Percentiles rank a stretch among this genome's conserved stretches.
Evolutionary conservation across 2,797 vertebrate species (phyloP).

Genomic region (Caiman crocodilus): DNA sequence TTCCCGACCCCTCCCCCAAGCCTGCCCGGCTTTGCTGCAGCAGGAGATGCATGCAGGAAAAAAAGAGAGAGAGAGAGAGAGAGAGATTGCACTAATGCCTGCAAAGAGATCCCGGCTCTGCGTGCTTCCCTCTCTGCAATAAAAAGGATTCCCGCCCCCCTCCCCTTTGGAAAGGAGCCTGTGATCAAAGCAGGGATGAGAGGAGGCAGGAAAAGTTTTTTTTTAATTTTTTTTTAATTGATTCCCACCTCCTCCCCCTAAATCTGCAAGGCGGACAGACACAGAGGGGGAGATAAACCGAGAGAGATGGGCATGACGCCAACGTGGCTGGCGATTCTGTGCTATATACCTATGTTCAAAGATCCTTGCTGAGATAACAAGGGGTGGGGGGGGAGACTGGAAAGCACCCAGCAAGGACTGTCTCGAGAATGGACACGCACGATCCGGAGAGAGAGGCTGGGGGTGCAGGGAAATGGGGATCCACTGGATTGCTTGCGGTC

Average conservation of each 20-base stretch:
- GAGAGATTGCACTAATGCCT: slow-evolving; percentile 60
- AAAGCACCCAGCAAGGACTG: slow-evolving; percentile 64
- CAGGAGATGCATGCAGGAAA: slow-evolving; percentile 25
- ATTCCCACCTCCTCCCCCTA: neutral
- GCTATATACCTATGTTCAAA: neutral
- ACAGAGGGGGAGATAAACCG: slow-evolving; percentile 58
- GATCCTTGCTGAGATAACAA: slow-evolving; percentile 35
- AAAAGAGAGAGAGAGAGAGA: slow-evolving; percentile 2
- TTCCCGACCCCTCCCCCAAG: slow-evolving; percentile 69
- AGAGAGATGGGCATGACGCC: slow-evolving; percentile 32
- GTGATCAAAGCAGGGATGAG: slow-evolving; percentile 20
- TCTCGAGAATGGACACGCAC: slow-evolving; percentile 52
- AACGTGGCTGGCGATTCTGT: slow-evolving; percentile 40
- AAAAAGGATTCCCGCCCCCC: slow-evolving; percentile 70
- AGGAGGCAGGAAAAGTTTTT: neutral
- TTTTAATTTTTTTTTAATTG: slow-evolving; percentile 7
- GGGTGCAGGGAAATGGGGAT: slow-evolving; percentile 5
- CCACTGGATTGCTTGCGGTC: slow-evolving; percentile 19
- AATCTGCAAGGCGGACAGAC: slow-evolving; percentile 48
- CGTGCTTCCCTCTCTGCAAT: slow-evolving; percentile 18
- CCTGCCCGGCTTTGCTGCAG: slow-evolving; percentile 63
- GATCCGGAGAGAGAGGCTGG: neutral
- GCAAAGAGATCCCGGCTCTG: slow-evolving; percentile 31
- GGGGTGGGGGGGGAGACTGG: slow-evolving; percentile 36
- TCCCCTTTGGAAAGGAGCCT: slow-evolving; percentile 45